These are phyloP conservation scores for Hippopotamyrus pictus DNA, from an alignment of 2,797 vertebrate species.

Conservation along the genomic window DNA sequence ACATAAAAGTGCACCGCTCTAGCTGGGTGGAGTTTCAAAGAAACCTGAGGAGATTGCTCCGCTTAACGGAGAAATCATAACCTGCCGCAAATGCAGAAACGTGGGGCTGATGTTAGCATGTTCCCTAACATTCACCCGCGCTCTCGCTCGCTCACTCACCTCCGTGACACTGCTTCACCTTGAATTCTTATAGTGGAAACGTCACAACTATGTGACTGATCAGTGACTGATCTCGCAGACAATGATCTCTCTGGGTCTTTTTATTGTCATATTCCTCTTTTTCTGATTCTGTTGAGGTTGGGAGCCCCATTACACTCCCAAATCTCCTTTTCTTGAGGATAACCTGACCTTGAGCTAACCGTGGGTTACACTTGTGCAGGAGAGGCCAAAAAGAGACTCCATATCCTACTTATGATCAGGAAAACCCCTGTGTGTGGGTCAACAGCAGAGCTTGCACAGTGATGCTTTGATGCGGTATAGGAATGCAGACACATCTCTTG, in stretches of 20 bases:
- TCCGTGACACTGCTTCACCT: neutral
- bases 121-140: neutral
- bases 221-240: neutral
- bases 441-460: neutral
- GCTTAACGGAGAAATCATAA: neutral
- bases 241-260: neutral
- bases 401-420: constrained; percentile 41
- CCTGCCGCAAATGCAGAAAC: neutral
- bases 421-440: neutral
- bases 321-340: constrained; percentile 62
- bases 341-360: constrained; percentile 64
- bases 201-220: neutral
- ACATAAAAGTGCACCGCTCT: neutral
- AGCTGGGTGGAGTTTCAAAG: neutral
- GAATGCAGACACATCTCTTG: neutral
- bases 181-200: neutral
- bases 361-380: constrained; percentile 59
- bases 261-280: constrained; percentile 10
- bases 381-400: constrained; percentile 34
- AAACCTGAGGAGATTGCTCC: neutral
- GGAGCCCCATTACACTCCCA: constrained; percentile 48
- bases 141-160: neutral
- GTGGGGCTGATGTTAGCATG: neutral
- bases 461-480: neutral
- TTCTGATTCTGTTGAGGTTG: constrained; percentile 44